Evolutionary conservation across 2,113 vertebrate species (phyloP).

Genomic region (Austrofundulus limnaeus): DNA sequence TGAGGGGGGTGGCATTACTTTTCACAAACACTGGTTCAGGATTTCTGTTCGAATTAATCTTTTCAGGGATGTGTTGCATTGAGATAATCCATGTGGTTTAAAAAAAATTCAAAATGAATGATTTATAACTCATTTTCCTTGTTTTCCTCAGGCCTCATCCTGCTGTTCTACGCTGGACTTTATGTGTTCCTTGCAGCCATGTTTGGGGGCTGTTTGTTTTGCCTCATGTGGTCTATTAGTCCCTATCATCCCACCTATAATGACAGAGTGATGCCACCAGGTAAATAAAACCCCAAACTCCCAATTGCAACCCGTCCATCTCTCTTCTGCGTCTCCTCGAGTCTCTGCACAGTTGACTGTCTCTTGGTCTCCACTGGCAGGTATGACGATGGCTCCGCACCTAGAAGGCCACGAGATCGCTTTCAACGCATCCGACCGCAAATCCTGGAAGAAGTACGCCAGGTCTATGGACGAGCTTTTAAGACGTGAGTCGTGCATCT

Average conservation of each 20-base stretch:
- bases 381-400: slow-evolving; percentile 93
- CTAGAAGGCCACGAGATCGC: slow-evolving; percentile 84
- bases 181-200: slow-evolving; percentile 91
- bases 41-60: slow-evolving; percentile 17
- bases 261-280: slow-evolving; percentile 91
- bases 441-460: slow-evolving; percentile 88
- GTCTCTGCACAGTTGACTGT: slow-evolving; percentile 74
- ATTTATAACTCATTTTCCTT: slow-evolving; percentile 3
- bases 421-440: slow-evolving; percentile 86
- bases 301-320: slow-evolving; percentile 14
- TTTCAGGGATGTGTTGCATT: background rate
- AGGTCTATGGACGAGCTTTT: slow-evolving; percentile 87
- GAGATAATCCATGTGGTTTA: slow-evolving; percentile 20
- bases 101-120: background rate
- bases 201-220: slow-evolving; percentile 91
- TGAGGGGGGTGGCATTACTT: too few relatives aligned
- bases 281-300: slow-evolving; percentile 70
- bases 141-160: slow-evolving; percentile 83
- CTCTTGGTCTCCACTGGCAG: slow-evolving; percentile 79
- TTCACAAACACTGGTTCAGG: slow-evolving; percentile 17
- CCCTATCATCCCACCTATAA: slow-evolving; percentile 88
- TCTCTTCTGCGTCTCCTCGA: slow-evolving; percentile 32
- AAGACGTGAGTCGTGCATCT: slow-evolving; percentile 81
- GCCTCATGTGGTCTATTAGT: slow-evolving; percentile 90
- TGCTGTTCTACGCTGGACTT: slow-evolving; percentile 91